These are phyloP conservation scores for Phoxinus phoxinus DNA, from an alignment of 2,113 vertebrate species.

Conservation along the genomic window DNA sequence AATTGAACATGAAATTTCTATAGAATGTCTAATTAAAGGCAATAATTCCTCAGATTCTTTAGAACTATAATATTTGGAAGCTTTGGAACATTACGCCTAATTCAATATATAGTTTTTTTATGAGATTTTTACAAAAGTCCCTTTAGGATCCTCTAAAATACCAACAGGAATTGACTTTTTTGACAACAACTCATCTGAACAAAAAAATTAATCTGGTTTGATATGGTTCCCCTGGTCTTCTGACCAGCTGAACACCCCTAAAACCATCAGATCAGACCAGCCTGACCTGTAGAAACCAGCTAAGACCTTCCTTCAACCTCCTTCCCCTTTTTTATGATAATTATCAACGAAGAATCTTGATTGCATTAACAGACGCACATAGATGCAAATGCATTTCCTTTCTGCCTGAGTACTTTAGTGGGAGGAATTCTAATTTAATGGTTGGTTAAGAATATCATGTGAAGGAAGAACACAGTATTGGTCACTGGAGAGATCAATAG, in stretches of 20 bases:
- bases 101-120: too few relatives aligned
- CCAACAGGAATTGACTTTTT: neutral
- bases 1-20: neutral
- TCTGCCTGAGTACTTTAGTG: neutral
- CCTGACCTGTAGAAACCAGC: neutral
- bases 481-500: neutral
- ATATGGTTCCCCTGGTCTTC: too few relatives aligned
- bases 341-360: neutral
- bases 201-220: neutral
- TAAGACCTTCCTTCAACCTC: neutral
- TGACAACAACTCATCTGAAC: neutral
- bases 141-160: neutral
- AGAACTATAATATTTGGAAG: too few relatives aligned
- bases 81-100: too few relatives aligned
- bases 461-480: neutral
- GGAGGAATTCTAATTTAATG: slow-evolving; percentile 8
- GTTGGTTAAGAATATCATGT: neutral
- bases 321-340: neutral
- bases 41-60: too few relatives aligned
- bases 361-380: neutral
- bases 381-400: neutral
- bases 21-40: too few relatives aligned
- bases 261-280: neutral
- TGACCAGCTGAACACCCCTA: neutral
- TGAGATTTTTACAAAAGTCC: too few relatives aligned